phyloP scores from a whole-genome alignment of 2,888 invertebrate species.

The Hirtodrosophila confusa region DNA sequence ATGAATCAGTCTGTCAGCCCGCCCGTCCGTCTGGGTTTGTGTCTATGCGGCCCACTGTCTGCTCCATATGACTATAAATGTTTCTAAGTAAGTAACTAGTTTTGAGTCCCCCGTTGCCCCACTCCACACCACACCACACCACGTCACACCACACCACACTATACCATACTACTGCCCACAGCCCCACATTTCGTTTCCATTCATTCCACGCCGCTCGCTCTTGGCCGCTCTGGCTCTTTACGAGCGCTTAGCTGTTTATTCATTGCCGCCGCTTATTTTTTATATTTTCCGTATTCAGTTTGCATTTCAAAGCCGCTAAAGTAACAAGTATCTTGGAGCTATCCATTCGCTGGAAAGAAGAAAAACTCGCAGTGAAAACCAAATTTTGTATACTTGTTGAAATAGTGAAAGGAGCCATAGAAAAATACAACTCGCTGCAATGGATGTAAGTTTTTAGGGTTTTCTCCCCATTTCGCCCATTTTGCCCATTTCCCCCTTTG shows the following conservation, averaged over 20 bases:
- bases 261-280: slow-evolving; percentile 63
- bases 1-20: slow-evolving; percentile 48
- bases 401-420: slow-evolving; percentile 55
- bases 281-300: slow-evolving; percentile 66
- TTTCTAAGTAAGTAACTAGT: slow-evolving; percentile 68
- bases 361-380: slow-evolving; percentile 37
- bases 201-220: slow-evolving; percentile 1
- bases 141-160: slow-evolving; percentile 43
- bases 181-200: too few species aligned
- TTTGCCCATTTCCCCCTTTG: slow-evolving; percentile 8
- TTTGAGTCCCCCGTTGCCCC: slow-evolving; percentile 42
- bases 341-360: slow-evolving; percentile 49
- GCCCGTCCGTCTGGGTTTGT: slow-evolving; percentile 19
- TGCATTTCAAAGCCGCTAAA: slow-evolving; percentile 75
- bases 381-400: slow-evolving; percentile 46
- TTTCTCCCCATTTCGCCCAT: slow-evolving; percentile 2
- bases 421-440: slow-evolving; percentile 41
- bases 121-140: slow-evolving; percentile 37
- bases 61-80: slow-evolving; percentile 69
- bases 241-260: slow-evolving; percentile 54
- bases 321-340: slow-evolving; percentile 76
- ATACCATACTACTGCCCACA: neutral
- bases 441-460: slow-evolving; percentile 61
- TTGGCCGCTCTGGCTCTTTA: slow-evolving; percentile 7
- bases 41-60: slow-evolving; percentile 54